Evolutionary conservation across 2,113 vertebrate genomes (phyloP), one percentile per base, ranked within the genome.

Genomic region (Cyprinodon variegatus): DNA sequence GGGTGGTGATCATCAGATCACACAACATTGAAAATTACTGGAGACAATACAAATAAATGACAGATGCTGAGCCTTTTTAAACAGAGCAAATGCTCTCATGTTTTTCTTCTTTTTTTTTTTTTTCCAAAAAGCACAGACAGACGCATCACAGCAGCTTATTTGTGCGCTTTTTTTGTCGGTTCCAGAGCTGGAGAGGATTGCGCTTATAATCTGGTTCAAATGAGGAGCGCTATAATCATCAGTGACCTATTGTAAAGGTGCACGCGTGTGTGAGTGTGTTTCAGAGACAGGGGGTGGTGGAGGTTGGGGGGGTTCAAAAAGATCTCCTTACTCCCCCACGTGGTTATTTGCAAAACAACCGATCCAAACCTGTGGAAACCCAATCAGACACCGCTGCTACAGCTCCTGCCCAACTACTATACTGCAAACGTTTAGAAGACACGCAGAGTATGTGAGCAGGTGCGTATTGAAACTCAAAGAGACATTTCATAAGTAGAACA

Each of bases 261-360:
- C 79, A 74, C 68, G 74, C 17, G 84, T 62, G 82, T 80, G 86
- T 77, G 78, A 83, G 63, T 72, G 50, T 20, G 38, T 17, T 45
- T 6, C 20, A 53, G 20, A 53, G 48, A 20, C 48, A 2, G 5
- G n/a, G 65, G 81, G 82, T 67, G 79, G 78, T 29, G 79, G 78
- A 1, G 29, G 29, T 29, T 29, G 41, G 43, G 79, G 68, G 59
- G 77, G 75, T 90, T 86, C 83, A 88, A 83, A 91, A 86, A 92
- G 90, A 93, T 93, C 92, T 70, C 90, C 83, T 86, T 88, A 95
- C 94, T 95, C 93, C 95, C 95, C 95, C 96, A 94, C 93, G 96
- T 94, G 96, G 95, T 94, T 94, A 94, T 83, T 83, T 86, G 90
- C 93, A 74, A 93, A 92, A 96, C 92, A 92, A 92, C 90, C 88